These are phyloP conservation scores for Oopsacas minuta DNA, from an alignment of 37 sponge, comb jelly and placozoan species.

Conservation along the genomic window DNA sequence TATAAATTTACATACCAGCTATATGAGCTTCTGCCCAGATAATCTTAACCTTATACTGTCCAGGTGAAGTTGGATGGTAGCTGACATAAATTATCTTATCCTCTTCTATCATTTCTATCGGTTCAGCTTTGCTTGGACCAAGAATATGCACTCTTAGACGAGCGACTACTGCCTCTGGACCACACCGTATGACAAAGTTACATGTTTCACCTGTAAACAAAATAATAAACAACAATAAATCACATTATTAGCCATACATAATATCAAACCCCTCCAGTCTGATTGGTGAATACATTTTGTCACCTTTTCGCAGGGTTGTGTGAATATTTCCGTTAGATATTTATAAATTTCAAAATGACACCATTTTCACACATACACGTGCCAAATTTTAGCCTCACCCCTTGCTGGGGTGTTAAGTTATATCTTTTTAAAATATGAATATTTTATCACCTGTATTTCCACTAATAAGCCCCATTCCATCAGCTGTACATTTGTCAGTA, in stretches of 20 bases:
- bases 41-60: conserved; percentile 60
- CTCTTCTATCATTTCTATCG: conserved; percentile 57
- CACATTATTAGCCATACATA: too few relatives aligned
- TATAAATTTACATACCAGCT: conserved; percentile 24
- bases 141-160: conserved; percentile 56
- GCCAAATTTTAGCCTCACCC: too few relatives aligned
- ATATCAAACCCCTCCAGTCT: too few relatives aligned
- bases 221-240: too few relatives aligned
- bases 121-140: conserved; percentile 76
- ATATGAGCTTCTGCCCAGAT: conserved; percentile 78
- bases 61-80: conserved; percentile 67
- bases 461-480: conserved; percentile 50
- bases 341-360: too few relatives aligned
- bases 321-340: too few relatives aligned
- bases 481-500: conserved; percentile 65
- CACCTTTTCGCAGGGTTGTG: too few relatives aligned
- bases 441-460: conserved; percentile 41
- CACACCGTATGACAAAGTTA: conserved; percentile 36
- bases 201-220: conserved; percentile 31
- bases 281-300: too few relatives aligned
- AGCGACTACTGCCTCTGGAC: conserved; percentile 47
- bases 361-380: too few relatives aligned
- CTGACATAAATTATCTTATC: conserved; percentile 49
- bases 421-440: too few relatives aligned
- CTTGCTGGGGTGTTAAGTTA: too few relatives aligned